phyloP scores from a whole-genome alignment of 2,888 invertebrate species.

The Caenorhabditis zanzibari region DNA sequence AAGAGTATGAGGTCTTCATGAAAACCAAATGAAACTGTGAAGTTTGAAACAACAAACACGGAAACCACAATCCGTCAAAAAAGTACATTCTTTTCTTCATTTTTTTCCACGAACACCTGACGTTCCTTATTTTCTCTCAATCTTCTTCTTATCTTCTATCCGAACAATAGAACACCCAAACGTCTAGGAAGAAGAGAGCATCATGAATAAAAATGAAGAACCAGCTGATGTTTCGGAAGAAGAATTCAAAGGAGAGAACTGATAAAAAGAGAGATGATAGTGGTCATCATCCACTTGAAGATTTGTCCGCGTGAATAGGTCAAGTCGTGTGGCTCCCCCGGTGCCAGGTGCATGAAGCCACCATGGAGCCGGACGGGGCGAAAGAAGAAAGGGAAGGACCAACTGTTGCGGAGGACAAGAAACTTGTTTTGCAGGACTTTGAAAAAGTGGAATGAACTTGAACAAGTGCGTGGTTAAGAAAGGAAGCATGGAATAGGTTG shows the following conservation, averaged over 20 bases:
- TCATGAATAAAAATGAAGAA: slow-evolving; percentile 27
- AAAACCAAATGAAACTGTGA: too few species aligned
- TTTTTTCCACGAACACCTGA: slow-evolving; percentile 24
- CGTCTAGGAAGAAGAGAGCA: background rate
- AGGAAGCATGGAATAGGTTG: background rate
- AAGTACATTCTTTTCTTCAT: slow-evolving; percentile 25
- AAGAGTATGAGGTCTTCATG: too few species aligned
- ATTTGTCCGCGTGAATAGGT: slow-evolving; percentile 41
- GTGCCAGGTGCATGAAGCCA: slow-evolving; percentile 49
- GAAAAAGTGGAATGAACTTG: slow-evolving; percentile 24
- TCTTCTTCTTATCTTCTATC: slow-evolving; percentile 11
- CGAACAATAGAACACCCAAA: slow-evolving; percentile 42
- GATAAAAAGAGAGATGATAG: slow-evolving; percentile 42
- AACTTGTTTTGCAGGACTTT: slow-evolving; percentile 40
- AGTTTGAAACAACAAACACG: background rate
- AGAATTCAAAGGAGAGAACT: slow-evolving; percentile 8
- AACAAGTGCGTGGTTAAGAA: slow-evolving; percentile 21
- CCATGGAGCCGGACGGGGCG: slow-evolving; percentile 23
- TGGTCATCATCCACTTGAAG: slow-evolving; percentile 15
- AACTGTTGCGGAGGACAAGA: slow-evolving; percentile 36
- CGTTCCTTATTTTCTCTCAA: slow-evolving; percentile 21
- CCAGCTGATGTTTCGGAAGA: slow-evolving; percentile 20
- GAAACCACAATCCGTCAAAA: slow-evolving; percentile 11
- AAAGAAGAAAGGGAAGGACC: background rate
- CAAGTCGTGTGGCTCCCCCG: slow-evolving; percentile 12